phyloP scores from a whole-genome alignment of 2,797 vertebrate species.

The Anomalospiza imberbis region DNA sequence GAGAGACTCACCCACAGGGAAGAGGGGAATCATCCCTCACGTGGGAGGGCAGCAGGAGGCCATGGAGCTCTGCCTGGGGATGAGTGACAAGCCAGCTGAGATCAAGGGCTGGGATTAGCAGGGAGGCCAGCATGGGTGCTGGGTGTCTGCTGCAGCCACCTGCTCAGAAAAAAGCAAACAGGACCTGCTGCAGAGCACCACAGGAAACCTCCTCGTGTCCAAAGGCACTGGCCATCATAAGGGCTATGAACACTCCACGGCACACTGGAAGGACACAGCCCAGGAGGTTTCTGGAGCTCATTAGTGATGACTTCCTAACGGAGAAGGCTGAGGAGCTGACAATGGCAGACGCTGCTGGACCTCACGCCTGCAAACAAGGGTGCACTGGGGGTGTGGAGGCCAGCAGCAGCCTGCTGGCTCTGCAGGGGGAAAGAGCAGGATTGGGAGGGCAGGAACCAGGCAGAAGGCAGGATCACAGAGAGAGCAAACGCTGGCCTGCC shows the following conservation, averaged over 20 bases:
- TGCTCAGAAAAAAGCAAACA: not conserved
- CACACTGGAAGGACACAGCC: not conserved
- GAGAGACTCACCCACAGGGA: not conserved
- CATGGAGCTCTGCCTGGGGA: not conserved
- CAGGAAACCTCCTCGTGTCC: not conserved
- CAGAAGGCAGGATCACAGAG: not conserved
- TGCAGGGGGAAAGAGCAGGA: not conserved
- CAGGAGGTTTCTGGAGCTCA: not conserved
- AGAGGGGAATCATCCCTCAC: not conserved
- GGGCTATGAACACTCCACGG: not conserved
- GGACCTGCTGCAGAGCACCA: not conserved
- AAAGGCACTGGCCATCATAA: not conserved
- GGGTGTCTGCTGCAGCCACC: not conserved
- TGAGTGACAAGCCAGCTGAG: not conserved
- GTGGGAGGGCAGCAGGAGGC: not conserved
- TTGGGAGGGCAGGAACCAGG: not conserved
- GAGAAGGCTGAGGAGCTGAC: not conserved
- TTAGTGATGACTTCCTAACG: not conserved
- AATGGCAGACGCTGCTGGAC: not conserved
- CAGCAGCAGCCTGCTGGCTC: not conserved
- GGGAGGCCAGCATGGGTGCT: not conserved
- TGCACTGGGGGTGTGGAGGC: not conserved
- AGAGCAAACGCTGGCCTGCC: not conserved
- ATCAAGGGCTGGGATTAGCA: not conserved
- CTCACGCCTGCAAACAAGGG: rapidly evolving